These are phyloP conservation scores for Troglohyphantes excavatus DNA, from an alignment of 2,888 invertebrate species.

Conservation along the genomic window DNA sequence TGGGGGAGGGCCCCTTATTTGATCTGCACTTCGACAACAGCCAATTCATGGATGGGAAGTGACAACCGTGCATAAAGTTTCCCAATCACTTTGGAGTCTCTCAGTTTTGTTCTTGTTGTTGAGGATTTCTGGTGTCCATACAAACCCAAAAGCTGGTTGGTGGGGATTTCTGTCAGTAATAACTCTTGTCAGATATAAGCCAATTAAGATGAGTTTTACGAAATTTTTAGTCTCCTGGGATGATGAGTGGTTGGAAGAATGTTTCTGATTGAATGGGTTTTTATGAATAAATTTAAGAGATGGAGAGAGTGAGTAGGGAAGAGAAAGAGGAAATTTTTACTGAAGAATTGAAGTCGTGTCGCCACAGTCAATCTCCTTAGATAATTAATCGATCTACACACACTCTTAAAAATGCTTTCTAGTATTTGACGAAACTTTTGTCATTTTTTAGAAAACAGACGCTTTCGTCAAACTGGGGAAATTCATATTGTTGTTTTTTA, in stretches of 20 bases:
- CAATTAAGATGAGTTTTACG: neutral
- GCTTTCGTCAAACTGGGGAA: no score
- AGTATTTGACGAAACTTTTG: no score
- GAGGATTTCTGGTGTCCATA: no score
- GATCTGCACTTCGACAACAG: conserved; percentile 30
- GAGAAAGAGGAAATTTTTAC: no score
- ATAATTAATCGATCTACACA: no score
- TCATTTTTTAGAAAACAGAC: no score
- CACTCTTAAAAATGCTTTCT: no score
- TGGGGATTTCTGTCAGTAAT: neutral
- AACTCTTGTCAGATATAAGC: neutral
- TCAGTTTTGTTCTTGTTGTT: no score
- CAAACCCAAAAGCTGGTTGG: no score
- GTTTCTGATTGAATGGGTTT: neutral
- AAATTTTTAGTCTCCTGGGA: neutral
- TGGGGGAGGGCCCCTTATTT: conserved; percentile 29
- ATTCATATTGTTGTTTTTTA: no score
- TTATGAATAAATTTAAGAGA: neutral
- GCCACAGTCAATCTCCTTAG: no score
- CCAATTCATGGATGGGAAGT: conserved; percentile 22
- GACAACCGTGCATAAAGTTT: conserved; percentile 18
- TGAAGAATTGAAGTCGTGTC: no score
- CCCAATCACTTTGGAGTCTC: conserved; percentile 2
- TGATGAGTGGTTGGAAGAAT: neutral
- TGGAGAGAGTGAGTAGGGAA: neutral